Evolutionary conservation across 1,140 invertebrate species (phyloP).

Genomic region (Lepidotrigona ventralis): DNA sequence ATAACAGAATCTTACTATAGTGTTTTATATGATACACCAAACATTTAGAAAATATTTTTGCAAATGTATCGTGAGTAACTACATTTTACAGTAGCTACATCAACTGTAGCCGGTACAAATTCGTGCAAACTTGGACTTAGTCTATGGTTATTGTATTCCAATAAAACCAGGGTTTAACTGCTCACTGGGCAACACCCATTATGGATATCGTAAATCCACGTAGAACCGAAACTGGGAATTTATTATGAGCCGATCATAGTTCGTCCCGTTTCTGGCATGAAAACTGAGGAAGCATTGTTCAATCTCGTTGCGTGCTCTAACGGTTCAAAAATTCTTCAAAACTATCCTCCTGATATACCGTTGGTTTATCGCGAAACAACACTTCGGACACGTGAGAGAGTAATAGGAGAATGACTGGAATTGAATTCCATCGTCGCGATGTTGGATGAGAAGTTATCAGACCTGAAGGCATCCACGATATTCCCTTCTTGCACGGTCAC

Average conservation of each 20-base stretch:
- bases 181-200: not conserved
- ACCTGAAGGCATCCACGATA: conserved; percentile 50
- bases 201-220: not conserved
- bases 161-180: not conserved
- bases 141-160: no score
- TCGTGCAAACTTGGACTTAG: not conserved
- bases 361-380: conserved; percentile 16
- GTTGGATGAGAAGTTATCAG: conserved; percentile 44
- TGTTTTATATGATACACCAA: no score
- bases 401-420: conserved; percentile 26
- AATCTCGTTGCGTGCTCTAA: conserved; percentile 6
- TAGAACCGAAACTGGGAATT: conserved; percentile 2
- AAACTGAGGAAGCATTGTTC: conserved; percentile 23
- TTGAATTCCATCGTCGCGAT: conserved; percentile 41
- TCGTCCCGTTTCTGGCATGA: conserved; percentile 5
- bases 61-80: no score
- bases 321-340: conserved; percentile 46
- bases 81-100: no score
- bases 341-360: conserved; percentile 30
- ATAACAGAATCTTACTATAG: no score
- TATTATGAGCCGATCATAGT: conserved; percentile 27
- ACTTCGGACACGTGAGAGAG: not conserved
- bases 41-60: no score
- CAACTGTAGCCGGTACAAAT: no score
- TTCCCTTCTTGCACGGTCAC: conserved; percentile 43